These are phyloP conservation scores for Enteromius mattozi DNA, from an alignment of 2,797 vertebrate species.

Conservation along the genomic window DNA sequence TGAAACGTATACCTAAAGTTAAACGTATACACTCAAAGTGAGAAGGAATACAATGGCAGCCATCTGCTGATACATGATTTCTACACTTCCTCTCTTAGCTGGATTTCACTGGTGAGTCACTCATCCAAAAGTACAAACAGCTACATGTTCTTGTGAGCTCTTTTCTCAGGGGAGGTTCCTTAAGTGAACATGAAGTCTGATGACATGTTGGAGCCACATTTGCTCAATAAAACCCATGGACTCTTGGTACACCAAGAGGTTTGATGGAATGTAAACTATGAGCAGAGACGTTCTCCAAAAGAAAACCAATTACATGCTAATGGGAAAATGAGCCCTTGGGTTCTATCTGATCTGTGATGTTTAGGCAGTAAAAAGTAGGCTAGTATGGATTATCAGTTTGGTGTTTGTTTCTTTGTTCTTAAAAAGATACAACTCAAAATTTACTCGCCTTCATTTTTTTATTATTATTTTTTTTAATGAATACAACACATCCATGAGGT, in stretches of 20 bases:
- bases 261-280: slow-evolving; percentile 34
- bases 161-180: neutral
- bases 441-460: no score
- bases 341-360: slow-evolving; percentile 5
- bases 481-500: neutral
- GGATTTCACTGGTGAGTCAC: slow-evolving; percentile 24
- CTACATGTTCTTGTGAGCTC: neutral
- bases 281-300: slow-evolving; percentile 8
- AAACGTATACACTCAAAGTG: neutral
- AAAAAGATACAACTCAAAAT: neutral
- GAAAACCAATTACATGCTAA: slow-evolving; percentile 5
- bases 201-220: slow-evolving; percentile 25
- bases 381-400: neutral
- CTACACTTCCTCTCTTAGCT: slow-evolving; percentile 31
- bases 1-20: neutral
- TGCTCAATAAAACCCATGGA: neutral
- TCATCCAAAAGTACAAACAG: slow-evolving; percentile 21
- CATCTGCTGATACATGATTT: slow-evolving; percentile 26
- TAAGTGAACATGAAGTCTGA: neutral
- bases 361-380: neutral
- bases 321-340: neutral
- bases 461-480: no score
- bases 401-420: neutral
- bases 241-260: slow-evolving; percentile 8
- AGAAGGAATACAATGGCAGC: slow-evolving; percentile 8